Evolutionary conservation across 2,797 vertebrate species (phyloP).

Genomic region (Cheracebus regulus): DNA sequence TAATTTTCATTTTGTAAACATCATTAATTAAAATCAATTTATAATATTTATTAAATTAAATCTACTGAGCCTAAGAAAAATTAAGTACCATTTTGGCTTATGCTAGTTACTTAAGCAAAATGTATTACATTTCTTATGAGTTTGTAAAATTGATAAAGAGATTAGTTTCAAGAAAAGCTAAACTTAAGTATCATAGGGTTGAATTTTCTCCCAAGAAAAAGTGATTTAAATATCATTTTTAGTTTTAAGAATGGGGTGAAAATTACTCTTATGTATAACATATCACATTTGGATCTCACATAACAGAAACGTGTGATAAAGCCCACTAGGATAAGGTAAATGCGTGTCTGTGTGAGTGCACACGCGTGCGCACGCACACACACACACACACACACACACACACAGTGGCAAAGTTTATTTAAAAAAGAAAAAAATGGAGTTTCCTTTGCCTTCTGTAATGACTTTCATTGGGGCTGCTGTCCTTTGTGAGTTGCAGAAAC

Average conservation of each 20-base stretch:
- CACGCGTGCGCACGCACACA: too few species aligned
- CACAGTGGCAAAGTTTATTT: too few species aligned
- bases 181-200: not conserved
- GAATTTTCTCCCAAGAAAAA: not conserved
- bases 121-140: not conserved
- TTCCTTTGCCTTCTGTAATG: not conserved
- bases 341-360: too few species aligned
- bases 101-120: not conserved
- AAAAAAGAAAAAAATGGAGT: not conserved
- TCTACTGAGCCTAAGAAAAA: constrained; percentile 38
- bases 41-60: constrained; percentile 48
- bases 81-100: not conserved
- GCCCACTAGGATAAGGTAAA: not conserved
- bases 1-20: not conserved
- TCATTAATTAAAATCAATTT: constrained; percentile 48
- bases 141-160: not conserved
- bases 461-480: not conserved
- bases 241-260: not conserved
- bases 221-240: not conserved
- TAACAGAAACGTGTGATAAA: not conserved
- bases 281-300: not conserved
- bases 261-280: not conserved
- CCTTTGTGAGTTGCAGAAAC: not conserved
- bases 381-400: too few species aligned
- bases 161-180: not conserved